Evolutionary conservation across 2,888 invertebrate genomes (phyloP).

Genomic region (Seira ritae): DNA sequence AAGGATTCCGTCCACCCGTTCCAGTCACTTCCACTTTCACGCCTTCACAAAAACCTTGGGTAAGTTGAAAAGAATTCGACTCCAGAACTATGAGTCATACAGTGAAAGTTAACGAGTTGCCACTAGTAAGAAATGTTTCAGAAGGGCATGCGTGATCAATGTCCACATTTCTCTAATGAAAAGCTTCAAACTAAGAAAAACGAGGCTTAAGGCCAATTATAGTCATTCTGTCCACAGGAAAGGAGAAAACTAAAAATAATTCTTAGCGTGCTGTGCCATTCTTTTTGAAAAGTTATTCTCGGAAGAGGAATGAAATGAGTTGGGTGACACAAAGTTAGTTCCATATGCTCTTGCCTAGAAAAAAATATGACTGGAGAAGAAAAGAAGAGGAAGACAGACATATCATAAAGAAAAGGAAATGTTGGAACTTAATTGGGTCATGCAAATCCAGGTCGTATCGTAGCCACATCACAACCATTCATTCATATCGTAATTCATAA

Average conservation of each 20-base stretch:
- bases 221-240: slow-evolving; percentile 5
- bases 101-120: slow-evolving; percentile 15
- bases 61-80: slow-evolving; percentile 50
- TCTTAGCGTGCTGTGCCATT: not conserved
- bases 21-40: slow-evolving; percentile 71
- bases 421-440: slow-evolving; percentile 48
- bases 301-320: not conserved
- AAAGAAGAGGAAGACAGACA: slow-evolving; percentile 11
- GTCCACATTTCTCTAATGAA: not conserved
- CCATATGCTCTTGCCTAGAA: not conserved
- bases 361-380: not conserved
- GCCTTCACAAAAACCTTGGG: slow-evolving; percentile 69
- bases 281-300: not conserved
- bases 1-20: slow-evolving; percentile 69
- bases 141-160: slow-evolving; percentile 24
- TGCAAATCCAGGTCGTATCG: slow-evolving; percentile 38
- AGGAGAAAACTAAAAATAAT: slow-evolving; percentile 1
- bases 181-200: not conserved
- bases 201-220: slow-evolving; percentile 44
- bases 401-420: slow-evolving; percentile 34
- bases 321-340: not conserved
- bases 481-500: slow-evolving; percentile 15
- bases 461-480: not conserved
- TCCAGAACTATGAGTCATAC: slow-evolving; percentile 30
- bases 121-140: not conserved